Conservation (phyloP, 2,888 invertebrate genomes). For the Oscheius sp. region DNA sequence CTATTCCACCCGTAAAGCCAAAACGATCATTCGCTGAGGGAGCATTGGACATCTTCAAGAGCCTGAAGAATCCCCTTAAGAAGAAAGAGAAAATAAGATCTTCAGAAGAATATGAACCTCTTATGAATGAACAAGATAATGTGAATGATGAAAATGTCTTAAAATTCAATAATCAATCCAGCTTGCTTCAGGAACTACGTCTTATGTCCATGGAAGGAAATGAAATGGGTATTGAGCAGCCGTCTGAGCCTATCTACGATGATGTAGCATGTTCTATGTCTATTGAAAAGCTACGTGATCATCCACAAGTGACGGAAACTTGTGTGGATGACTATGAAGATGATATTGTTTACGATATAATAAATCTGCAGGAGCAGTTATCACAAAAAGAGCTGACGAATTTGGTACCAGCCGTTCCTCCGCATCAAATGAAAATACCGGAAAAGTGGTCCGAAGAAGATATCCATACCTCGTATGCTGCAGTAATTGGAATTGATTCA, state of each 20-base stretch:
- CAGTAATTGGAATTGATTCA: background rate
- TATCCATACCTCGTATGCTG: background rate
- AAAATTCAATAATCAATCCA: background rate
- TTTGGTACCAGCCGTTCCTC: slow-evolving; percentile 1
- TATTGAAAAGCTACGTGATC: background rate
- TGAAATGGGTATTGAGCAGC: background rate
- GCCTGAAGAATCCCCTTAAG: slow-evolving; percentile 29
- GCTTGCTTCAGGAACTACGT: slow-evolving; percentile 22
- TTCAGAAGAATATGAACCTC: slow-evolving; percentile 19
- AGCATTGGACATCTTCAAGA: slow-evolving; percentile 14
- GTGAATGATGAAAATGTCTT: background rate
- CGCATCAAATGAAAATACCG: background rate
- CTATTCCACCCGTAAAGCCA: slow-evolving; percentile 16
- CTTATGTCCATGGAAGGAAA: background rate
- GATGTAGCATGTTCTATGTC: slow-evolving; percentile 5
- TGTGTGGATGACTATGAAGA: slow-evolving; percentile 20
- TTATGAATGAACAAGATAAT: slow-evolving; percentile 1
- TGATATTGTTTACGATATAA: background rate
- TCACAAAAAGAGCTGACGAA: background rate
- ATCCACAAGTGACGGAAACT: background rate
- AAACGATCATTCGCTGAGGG: slow-evolving; percentile 22
- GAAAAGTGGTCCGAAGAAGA: slow-evolving; percentile 23
- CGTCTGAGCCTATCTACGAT: background rate
- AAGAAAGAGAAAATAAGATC: slow-evolving; percentile 1
- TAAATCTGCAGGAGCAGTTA: background rate